Conservation (phyloP, 1,140 invertebrate genomes). For the Holotrichia oblita region DNA sequence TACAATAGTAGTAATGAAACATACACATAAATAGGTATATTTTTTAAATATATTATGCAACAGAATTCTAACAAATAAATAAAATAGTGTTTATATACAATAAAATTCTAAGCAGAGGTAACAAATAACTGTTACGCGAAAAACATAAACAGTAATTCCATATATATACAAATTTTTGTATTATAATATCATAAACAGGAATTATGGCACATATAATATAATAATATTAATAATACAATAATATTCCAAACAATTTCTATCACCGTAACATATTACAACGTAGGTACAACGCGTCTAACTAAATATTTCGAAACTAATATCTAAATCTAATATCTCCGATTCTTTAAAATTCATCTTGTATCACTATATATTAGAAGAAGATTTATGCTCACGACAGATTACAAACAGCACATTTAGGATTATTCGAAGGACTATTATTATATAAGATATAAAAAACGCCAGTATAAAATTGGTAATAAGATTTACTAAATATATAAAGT, state of each 20-base stretch:
- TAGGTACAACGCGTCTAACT: slow-evolving; percentile 14
- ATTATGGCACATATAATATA: slow-evolving; percentile 26
- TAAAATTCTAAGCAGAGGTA: slow-evolving; percentile 49
- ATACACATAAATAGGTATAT: slow-evolving; percentile 34
- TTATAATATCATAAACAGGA: slow-evolving; percentile 6
- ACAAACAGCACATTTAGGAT: slow-evolving; percentile 26
- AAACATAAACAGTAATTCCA: slow-evolving; percentile 25
- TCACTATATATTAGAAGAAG: not conserved
- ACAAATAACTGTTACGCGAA: slow-evolving; percentile 45
- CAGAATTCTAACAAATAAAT: slow-evolving; percentile 47
- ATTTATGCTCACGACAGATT: slow-evolving; percentile 14
- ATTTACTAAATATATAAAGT: slow-evolving; percentile 20
- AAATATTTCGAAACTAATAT: not conserved
- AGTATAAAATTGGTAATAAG: slow-evolving; percentile 38
- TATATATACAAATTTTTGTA: slow-evolving; percentile 27
- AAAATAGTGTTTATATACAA: slow-evolving; percentile 48
- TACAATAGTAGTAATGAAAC: slow-evolving; percentile 33
- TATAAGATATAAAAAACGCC: slow-evolving; percentile 26
- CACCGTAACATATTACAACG: slow-evolving; percentile 15
- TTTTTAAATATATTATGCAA: slow-evolving; percentile 40
- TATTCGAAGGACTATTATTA: slow-evolving; percentile 10
- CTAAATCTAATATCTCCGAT: not conserved
- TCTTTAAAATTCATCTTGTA: not conserved
- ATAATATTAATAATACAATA: slow-evolving; percentile 14
- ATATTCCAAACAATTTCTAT: slow-evolving; percentile 29